phyloP scores from a whole-genome alignment of 1,140 invertebrate genomes.

The Macrocentrus cingulum region DNA sequence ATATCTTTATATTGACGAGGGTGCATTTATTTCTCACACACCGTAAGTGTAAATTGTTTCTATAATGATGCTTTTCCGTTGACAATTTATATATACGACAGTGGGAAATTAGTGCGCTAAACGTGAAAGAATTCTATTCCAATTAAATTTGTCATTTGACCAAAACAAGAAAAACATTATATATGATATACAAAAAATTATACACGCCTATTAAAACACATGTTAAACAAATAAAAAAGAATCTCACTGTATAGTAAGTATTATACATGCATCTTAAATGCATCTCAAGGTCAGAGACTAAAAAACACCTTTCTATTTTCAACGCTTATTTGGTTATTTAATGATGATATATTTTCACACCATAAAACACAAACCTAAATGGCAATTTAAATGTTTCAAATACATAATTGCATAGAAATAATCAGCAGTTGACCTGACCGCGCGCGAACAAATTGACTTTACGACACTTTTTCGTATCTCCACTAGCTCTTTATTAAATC shows the following conservation, averaged over 20 bases:
- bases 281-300: no score
- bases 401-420: background rate
- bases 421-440: constrained; percentile 11
- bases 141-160: background rate
- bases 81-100: background rate
- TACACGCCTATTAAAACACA: no score
- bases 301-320: no score
- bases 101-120: background rate
- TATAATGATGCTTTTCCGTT: background rate
- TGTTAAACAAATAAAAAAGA: no score
- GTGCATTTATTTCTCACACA: background rate
- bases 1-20: no score
- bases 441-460: no score
- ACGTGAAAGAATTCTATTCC: constrained; percentile 7
- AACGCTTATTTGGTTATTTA: no score
- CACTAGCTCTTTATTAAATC: background rate
- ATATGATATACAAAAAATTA: no score
- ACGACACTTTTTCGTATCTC: background rate
- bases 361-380: background rate
- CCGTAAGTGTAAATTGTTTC: background rate
- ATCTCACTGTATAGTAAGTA: no score
- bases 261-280: no score
- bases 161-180: background rate
- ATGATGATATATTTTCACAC: no score
- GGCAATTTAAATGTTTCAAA: background rate